These are phyloP conservation scores for Colossoma macropomum DNA, from an alignment of 2,113 vertebrate species.

Conservation along the genomic window DNA sequence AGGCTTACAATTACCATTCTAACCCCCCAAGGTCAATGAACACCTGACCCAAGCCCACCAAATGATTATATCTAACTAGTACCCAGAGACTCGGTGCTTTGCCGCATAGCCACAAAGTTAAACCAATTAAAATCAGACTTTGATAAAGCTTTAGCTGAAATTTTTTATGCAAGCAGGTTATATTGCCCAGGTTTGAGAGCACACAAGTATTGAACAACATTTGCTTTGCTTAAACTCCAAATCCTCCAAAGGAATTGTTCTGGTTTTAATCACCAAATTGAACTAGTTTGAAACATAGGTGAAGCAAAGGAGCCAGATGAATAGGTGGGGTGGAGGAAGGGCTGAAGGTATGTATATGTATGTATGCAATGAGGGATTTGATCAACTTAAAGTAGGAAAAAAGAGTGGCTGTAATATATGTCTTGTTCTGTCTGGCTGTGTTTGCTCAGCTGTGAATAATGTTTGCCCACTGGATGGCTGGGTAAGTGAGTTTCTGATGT, in stretches of 20 bases:
- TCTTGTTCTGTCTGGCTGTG: constrained; percentile 66
- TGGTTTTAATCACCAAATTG: constrained; percentile 32
- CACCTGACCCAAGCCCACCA: constrained; percentile 65
- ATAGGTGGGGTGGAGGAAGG: constrained; percentile 5
- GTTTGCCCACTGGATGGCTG: constrained; percentile 70
- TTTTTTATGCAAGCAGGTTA: constrained; percentile 16
- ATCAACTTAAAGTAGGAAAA: constrained; percentile 61
- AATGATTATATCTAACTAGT: constrained; percentile 68
- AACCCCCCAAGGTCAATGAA: constrained; percentile 66
- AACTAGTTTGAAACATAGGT: constrained; percentile 29
- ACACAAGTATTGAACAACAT: too few species aligned
- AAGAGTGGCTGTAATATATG: constrained; percentile 61
- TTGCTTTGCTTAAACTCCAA: too few species aligned
- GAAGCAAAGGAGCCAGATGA: constrained; percentile 25
- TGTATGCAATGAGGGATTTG: constrained; percentile 54
- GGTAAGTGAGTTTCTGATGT: constrained; percentile 72
- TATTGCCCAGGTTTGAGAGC: neutral
- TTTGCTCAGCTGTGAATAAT: constrained; percentile 77
- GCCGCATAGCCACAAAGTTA: constrained; percentile 64
- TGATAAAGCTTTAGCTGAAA: constrained; percentile 54
- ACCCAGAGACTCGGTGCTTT: constrained; percentile 64
- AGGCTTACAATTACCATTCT: constrained; percentile 57
- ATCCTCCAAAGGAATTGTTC: neutral
- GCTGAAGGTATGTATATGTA: constrained; percentile 33
- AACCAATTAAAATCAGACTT: constrained; percentile 66